Conservation (phyloP, 2,797 vertebrate species). For the Astyanax mexicanus region DNA sequence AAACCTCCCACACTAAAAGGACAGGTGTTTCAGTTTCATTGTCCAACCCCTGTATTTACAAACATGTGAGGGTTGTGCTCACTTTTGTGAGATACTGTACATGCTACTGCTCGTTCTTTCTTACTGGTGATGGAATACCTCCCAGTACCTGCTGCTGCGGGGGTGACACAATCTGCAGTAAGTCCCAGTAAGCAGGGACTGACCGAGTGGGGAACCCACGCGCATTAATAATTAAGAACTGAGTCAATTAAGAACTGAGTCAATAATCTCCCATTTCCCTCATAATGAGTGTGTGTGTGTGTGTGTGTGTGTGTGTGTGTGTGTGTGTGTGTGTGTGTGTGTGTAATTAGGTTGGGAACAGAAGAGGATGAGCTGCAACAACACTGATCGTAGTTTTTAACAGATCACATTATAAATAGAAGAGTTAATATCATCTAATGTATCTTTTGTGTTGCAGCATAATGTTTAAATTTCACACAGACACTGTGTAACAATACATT, state of each 20-base stretch:
- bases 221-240: slow-evolving; percentile 52
- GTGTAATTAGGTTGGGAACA: background rate
- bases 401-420: background rate
- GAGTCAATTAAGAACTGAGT: slow-evolving; percentile 42
- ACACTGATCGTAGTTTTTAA: background rate
- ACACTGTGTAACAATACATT: too few relatives aligned
- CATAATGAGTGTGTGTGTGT: background rate
- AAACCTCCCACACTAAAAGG: too few relatives aligned
- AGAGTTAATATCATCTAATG: too few relatives aligned
- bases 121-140: slow-evolving; percentile 27
- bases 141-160: slow-evolving; percentile 17
- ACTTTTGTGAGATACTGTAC: background rate
- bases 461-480: too few relatives aligned
- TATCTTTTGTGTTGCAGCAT: too few relatives aligned
- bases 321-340: slow-evolving; percentile 22
- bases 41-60: too few relatives aligned
- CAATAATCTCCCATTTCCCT: slow-evolving; percentile 38
- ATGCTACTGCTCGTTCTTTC: background rate
- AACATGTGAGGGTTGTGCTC: background rate
- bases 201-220: slow-evolving; percentile 30
- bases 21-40: too few relatives aligned
- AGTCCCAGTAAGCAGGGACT: slow-evolving; percentile 31
- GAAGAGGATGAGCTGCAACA: background rate
- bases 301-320: slow-evolving; percentile 31
- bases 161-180: slow-evolving; percentile 45